These are phyloP conservation scores for Vulpes ferrilata DNA, from an alignment of 2,113 vertebrate species.

Conservation along the genomic window DNA sequence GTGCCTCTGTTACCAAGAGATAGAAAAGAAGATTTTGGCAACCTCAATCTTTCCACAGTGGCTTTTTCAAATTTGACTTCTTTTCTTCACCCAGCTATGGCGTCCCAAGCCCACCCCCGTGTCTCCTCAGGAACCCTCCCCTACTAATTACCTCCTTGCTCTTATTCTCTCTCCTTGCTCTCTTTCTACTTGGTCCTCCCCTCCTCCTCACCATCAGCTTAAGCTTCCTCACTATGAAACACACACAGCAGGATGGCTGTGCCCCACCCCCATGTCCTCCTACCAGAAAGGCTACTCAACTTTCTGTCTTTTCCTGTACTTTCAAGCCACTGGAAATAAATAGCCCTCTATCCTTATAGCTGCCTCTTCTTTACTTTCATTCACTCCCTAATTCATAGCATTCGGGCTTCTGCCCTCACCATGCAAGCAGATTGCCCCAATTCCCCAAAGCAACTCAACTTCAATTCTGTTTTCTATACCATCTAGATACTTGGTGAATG, in stretches of 20 bases:
- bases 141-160: neutral
- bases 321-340: neutral
- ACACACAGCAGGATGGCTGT: neutral
- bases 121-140: neutral
- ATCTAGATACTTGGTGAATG: neutral
- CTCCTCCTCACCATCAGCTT: neutral
- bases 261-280: neutral
- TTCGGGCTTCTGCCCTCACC: neutral
- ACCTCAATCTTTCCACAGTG: neutral
- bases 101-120: neutral
- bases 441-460: neutral
- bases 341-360: neutral
- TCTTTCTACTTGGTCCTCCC: neutral
- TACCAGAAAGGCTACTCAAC: neutral
- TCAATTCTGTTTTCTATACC: neutral
- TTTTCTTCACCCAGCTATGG: neutral
- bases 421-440: neutral
- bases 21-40: neutral
- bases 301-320: neutral
- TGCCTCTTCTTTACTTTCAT: neutral
- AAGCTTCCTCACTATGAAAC: neutral
- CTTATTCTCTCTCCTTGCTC: neutral
- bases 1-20: neutral
- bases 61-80: conserved; percentile 2
- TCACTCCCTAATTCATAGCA: neutral